Evolutionary conservation across 1,140 invertebrate genomes (phyloP), one percentile per base, ranked within the genome.

Genomic region (Micrasema longulum): DNA sequence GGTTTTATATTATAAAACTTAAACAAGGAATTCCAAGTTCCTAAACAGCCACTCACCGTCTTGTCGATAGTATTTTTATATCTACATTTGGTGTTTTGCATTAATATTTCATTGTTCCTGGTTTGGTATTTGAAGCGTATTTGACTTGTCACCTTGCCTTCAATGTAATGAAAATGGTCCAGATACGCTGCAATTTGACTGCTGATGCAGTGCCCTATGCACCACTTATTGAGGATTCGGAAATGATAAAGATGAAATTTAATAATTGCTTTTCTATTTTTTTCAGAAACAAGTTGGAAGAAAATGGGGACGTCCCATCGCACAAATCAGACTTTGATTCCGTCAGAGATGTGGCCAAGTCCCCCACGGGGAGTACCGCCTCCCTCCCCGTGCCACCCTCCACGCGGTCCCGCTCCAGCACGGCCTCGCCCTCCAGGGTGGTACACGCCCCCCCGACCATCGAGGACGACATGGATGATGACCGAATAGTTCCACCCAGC

Each of bases 241-340:
- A n/a, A n/a, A n/a, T n/a, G n/a, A n/a, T n/a, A n/a, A n/a, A n/a
- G n/a, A n/a, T n/a, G n/a, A n/a, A n/a, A n/a, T n/a, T n/a, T n/a
- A n/a, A n/a, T n/a, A n/a, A n/a, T n/a, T n/a, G n/a, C 43, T 4
- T 16, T 45, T 45, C 12, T 45, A 53, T 57, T 62, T 60, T 31
- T 74, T 74, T 68, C 73, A 74, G 73, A 62, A 71, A 74, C 38
- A 74, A 74, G 48, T 48, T 67, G 20, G 73, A 74, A 23, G 73
- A 74, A 53, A 65, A 74, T 16, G 60, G 67, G 18, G 64, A 65
- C 63, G 66, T 48, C 55, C 62, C 53, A 67, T 53, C 63, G 43
- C 73, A 68, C 68, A 74, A 71, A 63, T 71, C 68, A n/a, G 73
- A 74, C 0, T 38, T 20, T 47, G 60, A 45, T 45, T 64, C 60